These are phyloP conservation scores for Odontophorus gujanensis DNA, from an alignment of 2,113 vertebrate species.

Conservation along the genomic window DNA sequence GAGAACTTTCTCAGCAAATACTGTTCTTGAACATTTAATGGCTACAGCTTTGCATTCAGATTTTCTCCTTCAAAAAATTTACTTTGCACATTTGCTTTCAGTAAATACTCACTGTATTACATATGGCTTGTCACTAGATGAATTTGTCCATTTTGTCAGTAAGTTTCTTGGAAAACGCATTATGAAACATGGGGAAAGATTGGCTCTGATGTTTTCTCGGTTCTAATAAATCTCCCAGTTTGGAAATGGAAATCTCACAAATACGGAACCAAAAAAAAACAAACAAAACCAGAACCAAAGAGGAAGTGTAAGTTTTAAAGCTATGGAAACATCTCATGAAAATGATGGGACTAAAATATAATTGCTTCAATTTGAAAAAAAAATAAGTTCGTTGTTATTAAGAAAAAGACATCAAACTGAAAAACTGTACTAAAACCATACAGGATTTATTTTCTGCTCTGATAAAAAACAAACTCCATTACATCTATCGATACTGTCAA, in stretches of 20 bases:
- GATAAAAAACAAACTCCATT: neutral
- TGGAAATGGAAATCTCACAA: neutral
- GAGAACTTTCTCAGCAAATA: neutral
- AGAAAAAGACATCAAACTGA: fast-evolving
- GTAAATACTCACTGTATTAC: neutral
- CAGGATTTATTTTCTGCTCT: neutral
- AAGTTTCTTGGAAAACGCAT: neutral
- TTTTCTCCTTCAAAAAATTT: neutral
- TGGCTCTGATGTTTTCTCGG: neutral
- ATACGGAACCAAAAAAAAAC: neutral
- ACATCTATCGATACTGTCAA: neutral
- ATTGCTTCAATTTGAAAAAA: neutral
- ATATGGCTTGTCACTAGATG: neutral
- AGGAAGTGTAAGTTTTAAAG: neutral
- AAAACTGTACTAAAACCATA: neutral
- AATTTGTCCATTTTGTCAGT: neutral
- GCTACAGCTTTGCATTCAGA: neutral
- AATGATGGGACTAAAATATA: neutral
- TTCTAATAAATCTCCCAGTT: neutral
- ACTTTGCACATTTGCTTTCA: neutral
- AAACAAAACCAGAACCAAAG: neutral
- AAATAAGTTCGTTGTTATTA: neutral
- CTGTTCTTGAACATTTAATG: neutral
- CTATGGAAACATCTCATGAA: neutral
- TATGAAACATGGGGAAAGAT: neutral